These are phyloP conservation scores for Berghia stephanieae DNA, from an alignment of 1,140 invertebrate genomes.

Conservation along the genomic window DNA sequence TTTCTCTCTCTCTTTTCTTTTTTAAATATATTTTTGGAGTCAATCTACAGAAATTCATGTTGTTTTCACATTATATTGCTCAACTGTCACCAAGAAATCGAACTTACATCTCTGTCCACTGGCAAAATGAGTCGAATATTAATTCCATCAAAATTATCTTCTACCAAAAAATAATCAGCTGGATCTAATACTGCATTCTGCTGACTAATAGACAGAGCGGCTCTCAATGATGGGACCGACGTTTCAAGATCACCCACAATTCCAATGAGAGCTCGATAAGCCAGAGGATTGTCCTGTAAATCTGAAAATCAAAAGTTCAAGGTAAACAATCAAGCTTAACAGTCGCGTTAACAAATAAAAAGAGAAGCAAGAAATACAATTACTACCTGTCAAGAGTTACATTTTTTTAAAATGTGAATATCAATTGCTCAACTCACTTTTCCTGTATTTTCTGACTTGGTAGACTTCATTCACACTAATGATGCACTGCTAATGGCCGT, in stretches of 20 bases:
- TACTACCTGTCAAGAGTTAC: too few species aligned
- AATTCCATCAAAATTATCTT: constrained; percentile 9
- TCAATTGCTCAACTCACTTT: too few species aligned
- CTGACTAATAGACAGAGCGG: neutral
- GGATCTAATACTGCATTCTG: neutral
- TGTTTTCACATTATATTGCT: neutral
- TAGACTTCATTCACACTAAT: too few species aligned
- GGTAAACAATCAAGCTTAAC: too few species aligned
- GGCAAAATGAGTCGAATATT: neutral
- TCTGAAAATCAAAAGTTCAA: neutral
- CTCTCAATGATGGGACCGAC: neutral
- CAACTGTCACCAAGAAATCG: constrained; percentile 5
- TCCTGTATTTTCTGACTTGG: too few species aligned
- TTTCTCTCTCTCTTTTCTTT: neutral
- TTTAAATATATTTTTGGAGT: neutral
- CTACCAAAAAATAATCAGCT: neutral
- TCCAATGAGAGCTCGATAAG: neutral
- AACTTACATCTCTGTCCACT: neutral
- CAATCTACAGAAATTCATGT: too few species aligned
- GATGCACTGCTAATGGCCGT: too few species aligned
- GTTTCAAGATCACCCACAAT: neutral
- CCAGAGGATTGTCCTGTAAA: neutral
- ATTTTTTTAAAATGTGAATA: too few species aligned
- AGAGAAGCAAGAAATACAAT: too few species aligned
- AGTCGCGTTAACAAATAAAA: too few species aligned